phyloP scores from a whole-genome alignment of 2,888 invertebrate genomes.

The Tipula unca region DNA sequence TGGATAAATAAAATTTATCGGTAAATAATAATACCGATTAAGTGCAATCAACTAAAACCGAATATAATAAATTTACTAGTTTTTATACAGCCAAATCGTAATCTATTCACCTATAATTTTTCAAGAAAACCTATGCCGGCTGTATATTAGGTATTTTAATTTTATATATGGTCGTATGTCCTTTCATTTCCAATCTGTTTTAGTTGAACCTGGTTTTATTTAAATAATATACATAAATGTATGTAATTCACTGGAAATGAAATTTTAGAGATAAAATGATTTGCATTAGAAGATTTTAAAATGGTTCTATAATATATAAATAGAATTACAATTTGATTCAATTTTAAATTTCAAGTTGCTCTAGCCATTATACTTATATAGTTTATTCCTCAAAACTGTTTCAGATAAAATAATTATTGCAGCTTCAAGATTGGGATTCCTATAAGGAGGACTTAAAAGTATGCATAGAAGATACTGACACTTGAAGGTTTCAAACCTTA shows the following conservation, averaged over 20 bases:
- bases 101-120: neutral
- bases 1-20: neutral
- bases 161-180: neutral
- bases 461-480: no score
- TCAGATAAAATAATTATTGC: no score
- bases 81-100: neutral
- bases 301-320: no score
- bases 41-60: neutral
- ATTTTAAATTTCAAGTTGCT: no score
- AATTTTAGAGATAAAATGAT: neutral
- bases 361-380: no score
- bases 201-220: neutral
- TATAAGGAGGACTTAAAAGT: no score
- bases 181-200: neutral
- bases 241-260: neutral
- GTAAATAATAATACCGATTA: neutral
- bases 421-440: no score
- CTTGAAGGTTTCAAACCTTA: no score
- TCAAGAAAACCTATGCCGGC: neutral
- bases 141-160: neutral
- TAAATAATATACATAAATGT: no score
- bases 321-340: no score
- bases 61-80: neutral
- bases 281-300: no score
- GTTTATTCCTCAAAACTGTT: no score